A percentile compares a stretch with the other conserved stretches of the same genome.
phyloP scores from a whole-genome alignment of 2,797 vertebrate genomes.

The Hyperoplus lanceolatus region DNA sequence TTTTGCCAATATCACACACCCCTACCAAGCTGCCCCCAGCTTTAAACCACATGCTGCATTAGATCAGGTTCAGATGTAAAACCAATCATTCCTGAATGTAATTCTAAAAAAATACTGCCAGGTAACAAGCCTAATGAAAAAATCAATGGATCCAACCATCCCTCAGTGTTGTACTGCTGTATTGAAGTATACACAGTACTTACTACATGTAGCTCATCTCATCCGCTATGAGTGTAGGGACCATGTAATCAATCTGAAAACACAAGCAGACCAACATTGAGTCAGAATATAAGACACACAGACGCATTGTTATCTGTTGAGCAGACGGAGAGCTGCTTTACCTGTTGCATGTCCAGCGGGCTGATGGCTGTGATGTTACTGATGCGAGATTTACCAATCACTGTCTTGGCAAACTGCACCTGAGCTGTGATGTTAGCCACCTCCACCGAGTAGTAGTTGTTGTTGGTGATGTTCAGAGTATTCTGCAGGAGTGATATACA shows the following conservation, averaged over 20 bases:
- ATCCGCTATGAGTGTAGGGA: slow-evolving; percentile 91
- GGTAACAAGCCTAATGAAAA: background rate
- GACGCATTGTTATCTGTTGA: too few relatives aligned
- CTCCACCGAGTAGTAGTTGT: slow-evolving; percentile 95
- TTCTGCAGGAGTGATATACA: slow-evolving; percentile 81
- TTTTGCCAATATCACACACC: too few relatives aligned
- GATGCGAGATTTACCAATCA: slow-evolving; percentile 93
- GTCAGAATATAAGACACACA: background rate
- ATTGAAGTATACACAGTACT: slow-evolving; percentile 74
- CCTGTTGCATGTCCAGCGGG: slow-evolving; percentile 94
- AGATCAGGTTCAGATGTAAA: too few relatives aligned
- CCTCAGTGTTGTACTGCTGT: background rate
- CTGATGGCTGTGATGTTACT: slow-evolving; percentile 92
- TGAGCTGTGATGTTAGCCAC: slow-evolving; percentile 95
- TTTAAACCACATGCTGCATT: too few relatives aligned
- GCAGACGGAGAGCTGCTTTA: slow-evolving; percentile 43
- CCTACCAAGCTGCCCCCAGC: too few relatives aligned
- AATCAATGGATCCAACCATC: background rate
- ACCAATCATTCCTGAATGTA: background rate
- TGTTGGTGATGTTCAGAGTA: slow-evolving; percentile 94
- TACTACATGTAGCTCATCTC: slow-evolving; percentile 98
- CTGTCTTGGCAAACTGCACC: slow-evolving; percentile 94
- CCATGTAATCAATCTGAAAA: slow-evolving; percentile 93
- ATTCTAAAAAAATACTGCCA: background rate
- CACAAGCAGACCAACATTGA: background rate